Percentiles rank a stretch among this genome's conserved stretches.
Evolutionary conservation across 2,888 invertebrate species (phyloP).

Genomic region (Agapostemon virescens): DNA sequence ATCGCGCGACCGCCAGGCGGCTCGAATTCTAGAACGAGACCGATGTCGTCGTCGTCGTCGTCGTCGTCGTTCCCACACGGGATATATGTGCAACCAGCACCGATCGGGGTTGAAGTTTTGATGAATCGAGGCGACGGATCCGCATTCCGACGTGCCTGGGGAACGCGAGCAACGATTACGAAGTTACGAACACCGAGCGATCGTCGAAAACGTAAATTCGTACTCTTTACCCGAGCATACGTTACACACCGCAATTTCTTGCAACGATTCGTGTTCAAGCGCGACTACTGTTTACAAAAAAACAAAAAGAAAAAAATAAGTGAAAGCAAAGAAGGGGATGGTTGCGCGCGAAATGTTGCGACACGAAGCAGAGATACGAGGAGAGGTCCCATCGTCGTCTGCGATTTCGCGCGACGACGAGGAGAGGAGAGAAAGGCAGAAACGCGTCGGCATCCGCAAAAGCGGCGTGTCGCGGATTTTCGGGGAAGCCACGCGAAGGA

Average conservation of each 20-base stretch:
- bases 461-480: constrained; percentile 26
- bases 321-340: too few relatives aligned
- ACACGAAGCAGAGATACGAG: background rate
- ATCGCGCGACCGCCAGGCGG: background rate
- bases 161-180: background rate
- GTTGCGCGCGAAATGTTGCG: background rate
- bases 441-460: background rate
- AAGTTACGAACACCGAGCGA: constrained; percentile 6
- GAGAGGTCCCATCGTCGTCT: background rate
- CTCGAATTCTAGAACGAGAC: background rate
- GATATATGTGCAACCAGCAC: too few relatives aligned
- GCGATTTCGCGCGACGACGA: background rate
- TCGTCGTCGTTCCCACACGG: too few relatives aligned
- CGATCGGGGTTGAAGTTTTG: background rate
- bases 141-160: background rate
- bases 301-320: too few relatives aligned
- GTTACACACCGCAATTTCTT: background rate
- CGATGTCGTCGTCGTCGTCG: too few relatives aligned
- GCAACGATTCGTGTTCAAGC: background rate
- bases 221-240: background rate
- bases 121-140: background rate
- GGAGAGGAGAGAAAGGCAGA: background rate
- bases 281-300: too few relatives aligned
- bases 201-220: background rate
- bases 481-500: constrained; percentile 19